A percentile compares a stretch with the other conserved stretches of the same genome.
Conservation (phyloP, 2,888 invertebrate species). For the Eupithecia inturbata region DNA sequence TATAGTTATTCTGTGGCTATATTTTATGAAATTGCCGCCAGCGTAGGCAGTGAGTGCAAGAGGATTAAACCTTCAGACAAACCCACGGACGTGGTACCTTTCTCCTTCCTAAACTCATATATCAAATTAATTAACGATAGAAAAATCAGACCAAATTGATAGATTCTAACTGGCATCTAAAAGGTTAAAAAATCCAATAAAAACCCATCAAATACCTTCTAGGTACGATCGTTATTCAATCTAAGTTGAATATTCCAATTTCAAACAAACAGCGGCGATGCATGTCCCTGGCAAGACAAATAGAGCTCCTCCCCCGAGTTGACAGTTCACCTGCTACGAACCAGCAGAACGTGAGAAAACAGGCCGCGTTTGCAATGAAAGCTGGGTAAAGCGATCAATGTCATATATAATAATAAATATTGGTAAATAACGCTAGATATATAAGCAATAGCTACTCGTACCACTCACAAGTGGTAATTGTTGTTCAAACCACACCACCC, state of each 20-base stretch:
- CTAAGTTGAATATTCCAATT: slow-evolving; percentile 50
- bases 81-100: too few relatives aligned
- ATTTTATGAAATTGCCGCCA: too few relatives aligned
- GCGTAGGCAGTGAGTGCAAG: too few relatives aligned
- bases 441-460: too few relatives aligned
- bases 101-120: not conserved
- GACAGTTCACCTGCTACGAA: slow-evolving; percentile 75
- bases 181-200: not conserved
- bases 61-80: not conserved
- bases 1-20: too few relatives aligned
- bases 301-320: slow-evolving; percentile 58
- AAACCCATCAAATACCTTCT: not conserved
- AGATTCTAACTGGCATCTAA: not conserved
- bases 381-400: not conserved
- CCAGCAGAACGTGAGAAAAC: slow-evolving; percentile 31
- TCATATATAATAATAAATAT: not conserved
- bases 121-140: not conserved
- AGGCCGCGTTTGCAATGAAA: slow-evolving; percentile 7
- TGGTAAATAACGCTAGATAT: not conserved
- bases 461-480: too few relatives aligned
- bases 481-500: too few relatives aligned
- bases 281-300: slow-evolving; percentile 77
- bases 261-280: slow-evolving; percentile 75
- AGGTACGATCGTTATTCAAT: slow-evolving; percentile 28
- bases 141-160: not conserved